Evolutionary conservation across 2,113 vertebrate genomes (phyloP).

Genomic region (Perognathus longimembris): DNA sequence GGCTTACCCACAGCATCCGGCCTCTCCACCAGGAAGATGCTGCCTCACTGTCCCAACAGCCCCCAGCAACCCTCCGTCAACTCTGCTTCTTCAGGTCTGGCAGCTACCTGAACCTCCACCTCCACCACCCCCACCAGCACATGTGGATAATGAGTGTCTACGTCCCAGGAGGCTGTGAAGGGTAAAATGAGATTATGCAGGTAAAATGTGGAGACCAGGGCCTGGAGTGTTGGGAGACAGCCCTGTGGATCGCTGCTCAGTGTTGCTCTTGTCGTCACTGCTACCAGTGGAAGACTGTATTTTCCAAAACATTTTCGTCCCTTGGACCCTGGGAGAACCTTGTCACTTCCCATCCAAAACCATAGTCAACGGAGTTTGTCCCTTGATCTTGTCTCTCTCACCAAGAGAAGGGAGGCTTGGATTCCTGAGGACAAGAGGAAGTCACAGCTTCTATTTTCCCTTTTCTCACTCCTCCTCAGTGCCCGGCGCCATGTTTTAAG

Average conservation of each 20-base stretch:
- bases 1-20: background rate
- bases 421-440: no score
- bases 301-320: background rate
- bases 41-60: background rate
- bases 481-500: background rate
- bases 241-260: background rate
- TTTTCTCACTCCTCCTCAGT: background rate
- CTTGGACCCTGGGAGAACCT: background rate
- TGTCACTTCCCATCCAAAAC: background rate
- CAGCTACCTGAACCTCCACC: background rate
- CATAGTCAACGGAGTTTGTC: background rate
- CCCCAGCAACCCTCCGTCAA: background rate
- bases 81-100: background rate
- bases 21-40: no score
- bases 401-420: background rate
- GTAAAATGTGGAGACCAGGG: background rate
- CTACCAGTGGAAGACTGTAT: background rate
- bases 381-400: background rate
- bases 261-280: accelerated
- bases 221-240: background rate
- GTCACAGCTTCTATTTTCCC: background rate
- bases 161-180: background rate
- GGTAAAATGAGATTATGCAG: background rate
- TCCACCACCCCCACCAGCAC: background rate
- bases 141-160: background rate